Percentiles rank a stretch among this genome's conserved stretches.
Conservation (phyloP, 2,888 invertebrate genomes). For the Rhopalosiphum nymphaeae region DNA sequence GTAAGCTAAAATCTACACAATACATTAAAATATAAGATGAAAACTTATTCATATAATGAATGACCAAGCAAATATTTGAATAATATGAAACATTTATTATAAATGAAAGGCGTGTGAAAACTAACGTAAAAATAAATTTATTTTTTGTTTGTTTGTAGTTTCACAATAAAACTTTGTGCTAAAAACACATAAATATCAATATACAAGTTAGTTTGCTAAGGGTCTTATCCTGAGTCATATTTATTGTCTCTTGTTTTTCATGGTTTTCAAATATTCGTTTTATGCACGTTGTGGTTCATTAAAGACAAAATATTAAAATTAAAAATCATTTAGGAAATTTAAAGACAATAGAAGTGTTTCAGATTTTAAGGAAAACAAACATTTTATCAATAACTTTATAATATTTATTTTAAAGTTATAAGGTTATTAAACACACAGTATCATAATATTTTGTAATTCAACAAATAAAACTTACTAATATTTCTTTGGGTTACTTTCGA, state of each 20-base stretch:
- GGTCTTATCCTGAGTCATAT: neutral
- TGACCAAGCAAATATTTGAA: neutral
- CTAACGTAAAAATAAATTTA: conserved; percentile 20
- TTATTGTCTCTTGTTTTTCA: neutral
- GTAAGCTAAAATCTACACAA: neutral
- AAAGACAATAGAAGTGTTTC: neutral
- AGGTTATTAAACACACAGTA: neutral
- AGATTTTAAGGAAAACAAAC: neutral
- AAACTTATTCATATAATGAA: neutral
- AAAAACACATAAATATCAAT: conserved; percentile 47
- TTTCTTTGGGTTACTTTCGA: neutral
- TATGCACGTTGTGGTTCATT: neutral
- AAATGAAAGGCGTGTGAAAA: neutral
- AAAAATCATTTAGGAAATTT: neutral
- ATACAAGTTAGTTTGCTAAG: conserved; percentile 1
- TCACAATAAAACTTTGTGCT: conserved; percentile 21
- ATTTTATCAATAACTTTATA: neutral
- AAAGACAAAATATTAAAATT: neutral
- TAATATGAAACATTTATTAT: neutral
- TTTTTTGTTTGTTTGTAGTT: conserved; percentile 43
- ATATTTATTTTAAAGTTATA: neutral
- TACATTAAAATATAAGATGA: neutral
- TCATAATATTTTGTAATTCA: neutral
- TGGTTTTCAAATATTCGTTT: neutral
- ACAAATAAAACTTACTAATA: neutral